These are phyloP conservation scores for Colletes latitarsis DNA, from an alignment of 1,140 invertebrate species.

Conservation along the genomic window DNA sequence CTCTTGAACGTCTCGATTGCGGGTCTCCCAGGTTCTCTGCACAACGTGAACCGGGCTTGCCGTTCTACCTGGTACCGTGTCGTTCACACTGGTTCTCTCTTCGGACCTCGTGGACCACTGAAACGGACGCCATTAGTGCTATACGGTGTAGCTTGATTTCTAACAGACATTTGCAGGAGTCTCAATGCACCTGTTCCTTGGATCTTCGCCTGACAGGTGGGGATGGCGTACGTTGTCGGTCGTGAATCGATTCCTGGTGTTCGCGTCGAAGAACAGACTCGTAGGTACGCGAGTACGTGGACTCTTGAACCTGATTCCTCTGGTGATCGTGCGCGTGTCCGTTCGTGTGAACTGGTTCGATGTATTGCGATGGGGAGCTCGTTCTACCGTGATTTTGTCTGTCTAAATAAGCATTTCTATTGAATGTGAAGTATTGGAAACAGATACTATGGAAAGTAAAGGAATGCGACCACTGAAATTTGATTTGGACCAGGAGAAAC, in stretches of 20 bases:
- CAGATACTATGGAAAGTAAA: no score
- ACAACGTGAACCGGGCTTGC: conserved; percentile 71
- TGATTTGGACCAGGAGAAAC: no score
- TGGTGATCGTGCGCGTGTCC: conserved; percentile 60
- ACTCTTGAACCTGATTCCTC: conserved; percentile 66
- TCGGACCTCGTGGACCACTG: conserved; percentile 59
- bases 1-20: conserved; percentile 63
- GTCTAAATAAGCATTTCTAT: conserved; percentile 44
- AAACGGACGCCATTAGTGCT: not conserved
- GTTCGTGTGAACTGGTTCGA: conserved; percentile 63
- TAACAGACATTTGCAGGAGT: not conserved
- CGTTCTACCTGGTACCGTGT: conserved; percentile 39
- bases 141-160: not conserved
- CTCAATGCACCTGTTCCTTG: conserved; percentile 52
- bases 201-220: conserved; percentile 77
- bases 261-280: conserved; percentile 61
- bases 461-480: no score
- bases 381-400: conserved; percentile 67
- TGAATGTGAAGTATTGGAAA: no score
- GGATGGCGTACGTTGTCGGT: conserved; percentile 65
- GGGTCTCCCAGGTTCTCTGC: conserved; percentile 76
- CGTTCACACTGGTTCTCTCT: conserved; percentile 59
- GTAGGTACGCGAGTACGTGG: conserved; percentile 67
- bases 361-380: conserved; percentile 65
- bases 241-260: conserved; percentile 73